A percentile compares a stretch with the other conserved stretches of the same genome.
These are phyloP conservation scores for Entomyzon cyanotis DNA, from an alignment of 2,113 vertebrate species.

Conservation along the genomic window DNA sequence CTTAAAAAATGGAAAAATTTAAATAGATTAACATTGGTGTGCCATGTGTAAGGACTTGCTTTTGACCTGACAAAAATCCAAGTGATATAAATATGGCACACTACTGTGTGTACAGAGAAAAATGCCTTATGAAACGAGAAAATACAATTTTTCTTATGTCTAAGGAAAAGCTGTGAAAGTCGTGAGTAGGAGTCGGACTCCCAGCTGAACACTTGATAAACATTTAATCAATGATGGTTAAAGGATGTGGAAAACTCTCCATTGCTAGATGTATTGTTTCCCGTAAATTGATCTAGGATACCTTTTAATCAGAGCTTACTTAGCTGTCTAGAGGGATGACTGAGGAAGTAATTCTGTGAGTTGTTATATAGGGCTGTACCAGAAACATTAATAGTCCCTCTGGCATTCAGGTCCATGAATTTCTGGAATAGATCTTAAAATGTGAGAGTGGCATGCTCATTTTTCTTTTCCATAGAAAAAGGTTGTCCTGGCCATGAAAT, in stretches of 20 bases:
- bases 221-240: conserved; percentile 5
- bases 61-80: background rate
- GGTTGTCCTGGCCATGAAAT: conserved; percentile 14
- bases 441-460: background rate
- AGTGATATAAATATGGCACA: background rate
- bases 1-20: background rate
- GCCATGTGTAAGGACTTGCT: background rate
- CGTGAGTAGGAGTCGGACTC: background rate
- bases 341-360: background rate
- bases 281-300: background rate
- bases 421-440: background rate
- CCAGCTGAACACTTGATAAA: background rate
- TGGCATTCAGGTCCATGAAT: background rate
- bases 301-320: background rate
- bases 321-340: background rate
- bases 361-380: background rate
- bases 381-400: background rate
- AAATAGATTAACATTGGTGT: background rate
- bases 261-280: background rate
- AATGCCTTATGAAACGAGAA: background rate
- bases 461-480: background rate
- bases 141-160: background rate
- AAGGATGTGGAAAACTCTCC: background rate
- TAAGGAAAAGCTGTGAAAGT: background rate
- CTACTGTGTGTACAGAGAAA: background rate